Percentiles rank a stretch among this genome's conserved stretches.
These are phyloP conservation scores for Tetragnatha montana DNA, from an alignment of 2,888 invertebrate genomes.

Conservation along the genomic window DNA sequence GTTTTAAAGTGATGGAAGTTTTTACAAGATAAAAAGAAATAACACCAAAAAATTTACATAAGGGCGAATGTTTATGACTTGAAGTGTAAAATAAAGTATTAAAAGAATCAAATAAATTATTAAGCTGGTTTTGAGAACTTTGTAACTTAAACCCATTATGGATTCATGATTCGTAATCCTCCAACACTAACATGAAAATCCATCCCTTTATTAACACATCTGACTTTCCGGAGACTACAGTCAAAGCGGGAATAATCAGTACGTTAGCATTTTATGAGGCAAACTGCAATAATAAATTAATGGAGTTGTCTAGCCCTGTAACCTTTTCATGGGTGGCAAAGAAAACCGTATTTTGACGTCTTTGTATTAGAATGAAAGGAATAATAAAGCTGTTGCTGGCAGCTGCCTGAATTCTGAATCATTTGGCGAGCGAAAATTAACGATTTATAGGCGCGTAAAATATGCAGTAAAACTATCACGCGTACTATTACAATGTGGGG, in stretches of 20 bases:
- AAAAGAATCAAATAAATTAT: too few species aligned
- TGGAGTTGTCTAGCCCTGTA: not conserved
- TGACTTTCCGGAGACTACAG: not conserved
- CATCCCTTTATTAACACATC: too few species aligned
- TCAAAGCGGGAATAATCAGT: slow-evolving; percentile 30
- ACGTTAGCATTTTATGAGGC: slow-evolving; percentile 35
- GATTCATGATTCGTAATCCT: too few species aligned
- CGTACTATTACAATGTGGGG: slow-evolving; percentile 11
- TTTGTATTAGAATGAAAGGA: slow-evolving; percentile 47
- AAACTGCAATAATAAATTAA: slow-evolving; percentile 38
- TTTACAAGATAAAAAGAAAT: too few species aligned
- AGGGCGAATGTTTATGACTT: not conserved
- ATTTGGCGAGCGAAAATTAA: slow-evolving; percentile 60
- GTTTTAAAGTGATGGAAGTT: too few species aligned
- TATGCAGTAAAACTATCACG: not conserved
- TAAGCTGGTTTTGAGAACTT: too few species aligned
- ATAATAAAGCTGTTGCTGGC: slow-evolving; percentile 54
- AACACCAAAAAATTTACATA: too few species aligned
- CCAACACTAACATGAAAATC: too few species aligned
- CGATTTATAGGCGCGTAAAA: slow-evolving; percentile 54
- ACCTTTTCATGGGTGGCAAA: slow-evolving; percentile 15
- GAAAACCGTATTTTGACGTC: slow-evolving; percentile 53
- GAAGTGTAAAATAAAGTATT: not conserved
- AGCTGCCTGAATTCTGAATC: slow-evolving; percentile 49
- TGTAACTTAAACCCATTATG: too few species aligned